A percentile compares a stretch with the other conserved stretches of the same genome.
These are phyloP conservation scores for Pluvialis apricaria DNA, from an alignment of 2,113 vertebrate species.

Conservation along the genomic window DNA sequence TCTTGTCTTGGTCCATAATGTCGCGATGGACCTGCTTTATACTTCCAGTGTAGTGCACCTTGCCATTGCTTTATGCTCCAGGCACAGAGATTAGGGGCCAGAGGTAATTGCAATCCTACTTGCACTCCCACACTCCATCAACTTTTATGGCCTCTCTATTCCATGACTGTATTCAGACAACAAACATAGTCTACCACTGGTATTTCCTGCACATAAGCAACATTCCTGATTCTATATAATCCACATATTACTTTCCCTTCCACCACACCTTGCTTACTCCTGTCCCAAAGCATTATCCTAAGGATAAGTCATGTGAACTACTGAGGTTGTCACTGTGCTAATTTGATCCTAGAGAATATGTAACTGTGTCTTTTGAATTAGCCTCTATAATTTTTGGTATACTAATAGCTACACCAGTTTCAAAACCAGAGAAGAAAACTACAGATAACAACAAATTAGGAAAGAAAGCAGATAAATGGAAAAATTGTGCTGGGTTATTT, in stretches of 20 bases:
- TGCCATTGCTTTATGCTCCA: neutral
- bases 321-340: neutral
- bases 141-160: neutral
- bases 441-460: neutral
- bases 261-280: neutral
- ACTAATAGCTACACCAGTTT: neutral
- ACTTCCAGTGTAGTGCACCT: neutral
- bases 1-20: fast-evolving
- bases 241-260: neutral
- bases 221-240: neutral
- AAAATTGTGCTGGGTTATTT: neutral
- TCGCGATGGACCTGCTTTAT: neutral
- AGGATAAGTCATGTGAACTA: neutral
- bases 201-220: neutral
- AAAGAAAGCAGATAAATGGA: neutral
- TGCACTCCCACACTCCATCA: neutral
- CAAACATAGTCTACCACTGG: neutral
- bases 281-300: neutral
- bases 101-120: neutral
- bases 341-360: neutral
- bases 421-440: neutral
- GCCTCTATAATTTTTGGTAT: neutral
- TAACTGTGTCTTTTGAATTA: neutral
- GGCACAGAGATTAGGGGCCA: neutral
- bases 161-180: neutral